Evolutionary conservation across 2,888 invertebrate genomes (phyloP), one percentile per base, ranked within the genome.

Genomic region (Ectobius pallidus): DNA sequence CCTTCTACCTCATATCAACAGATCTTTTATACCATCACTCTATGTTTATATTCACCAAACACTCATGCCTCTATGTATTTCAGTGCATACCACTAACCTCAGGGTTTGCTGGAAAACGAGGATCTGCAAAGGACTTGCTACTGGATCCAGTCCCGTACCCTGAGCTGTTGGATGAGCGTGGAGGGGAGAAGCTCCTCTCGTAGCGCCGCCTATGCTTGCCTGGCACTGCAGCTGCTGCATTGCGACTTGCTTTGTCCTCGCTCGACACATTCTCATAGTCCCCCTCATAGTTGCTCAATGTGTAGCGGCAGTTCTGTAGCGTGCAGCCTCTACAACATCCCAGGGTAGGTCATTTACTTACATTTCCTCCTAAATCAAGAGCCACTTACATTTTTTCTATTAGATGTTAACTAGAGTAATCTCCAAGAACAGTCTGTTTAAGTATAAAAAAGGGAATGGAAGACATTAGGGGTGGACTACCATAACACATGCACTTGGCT

Each of bases 151-250:
- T 94, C 73, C 93, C 93, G 81, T 94, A 94, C 3, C 93, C 93
- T 44, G 93, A 93, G 84, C 92, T 93, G 81, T 92, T 92, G 79
- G 91, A 91, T 75, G 93, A 91, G 79, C 93, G 87, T 69, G 93
- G 93, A 63, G 94, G 93, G 61, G 90, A 90, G 82, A 92, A 84
- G 77, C 91, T 91, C 74, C 92, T 86, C 80, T 92, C 92, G 83
- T 91, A 91, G 74, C 90, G 46, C 6, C 89, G 87, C 67, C 91
- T 87, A 80, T 91, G 90, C 30, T 70, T 73, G 7, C 70, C 70
- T 9, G 73, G 73, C 7, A 73, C 73, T 27, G 70, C 70, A 44
- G 63, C 62, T 14, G 65, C 65, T 9, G 46, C 65, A 63, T 42
- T 63, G 18, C 22, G 39, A 16, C 42, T 32, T 14, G 39, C 16